A percentile compares a stretch with the other conserved stretches of the same genome.
phyloP scores from a whole-genome alignment of 2,888 invertebrate genomes.

The Ormyrus nitidulus region DNA sequence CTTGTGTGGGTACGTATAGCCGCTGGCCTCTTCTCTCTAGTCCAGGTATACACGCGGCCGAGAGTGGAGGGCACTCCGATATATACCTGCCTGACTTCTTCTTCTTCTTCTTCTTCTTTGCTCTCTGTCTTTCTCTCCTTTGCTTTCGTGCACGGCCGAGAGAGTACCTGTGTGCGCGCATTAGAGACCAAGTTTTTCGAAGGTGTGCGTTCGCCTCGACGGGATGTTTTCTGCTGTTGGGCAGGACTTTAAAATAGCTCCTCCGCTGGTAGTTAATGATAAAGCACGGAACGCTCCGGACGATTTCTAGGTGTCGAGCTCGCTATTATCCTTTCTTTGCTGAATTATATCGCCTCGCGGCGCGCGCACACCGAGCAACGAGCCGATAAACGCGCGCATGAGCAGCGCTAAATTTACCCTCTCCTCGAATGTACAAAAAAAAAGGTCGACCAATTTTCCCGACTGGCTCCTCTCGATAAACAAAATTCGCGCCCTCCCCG shows the following conservation, averaged over 20 bases:
- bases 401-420: no score
- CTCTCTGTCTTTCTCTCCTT: constrained; percentile 31
- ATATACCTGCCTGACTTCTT: constrained; percentile 51
- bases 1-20: constrained; percentile 16
- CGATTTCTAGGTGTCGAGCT: constrained; percentile 13
- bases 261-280: constrained; percentile 36
- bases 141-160: no score
- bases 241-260: constrained; percentile 47
- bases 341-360: neutral
- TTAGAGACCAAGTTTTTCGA: constrained; percentile 35
- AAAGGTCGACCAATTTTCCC: neutral
- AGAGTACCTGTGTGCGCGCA: constrained; percentile 6
- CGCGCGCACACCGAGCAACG: neutral
- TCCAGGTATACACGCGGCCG: constrained; percentile 36
- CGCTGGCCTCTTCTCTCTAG: constrained; percentile 42
- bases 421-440: neutral
- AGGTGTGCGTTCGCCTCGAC: constrained; percentile 4
- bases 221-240: constrained; percentile 42
- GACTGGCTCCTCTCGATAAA: no score
- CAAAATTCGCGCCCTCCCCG: neutral
- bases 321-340: constrained; percentile 16
- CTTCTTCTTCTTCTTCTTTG: constrained; percentile 46
- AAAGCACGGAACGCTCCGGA: constrained; percentile 11
- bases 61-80: neutral
- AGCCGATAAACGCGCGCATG: no score